Evolutionary conservation across 1,140 invertebrate genomes (phyloP), one percentile per base, ranked within the genome.

Genomic region (Macrostomum lignano): DNA sequence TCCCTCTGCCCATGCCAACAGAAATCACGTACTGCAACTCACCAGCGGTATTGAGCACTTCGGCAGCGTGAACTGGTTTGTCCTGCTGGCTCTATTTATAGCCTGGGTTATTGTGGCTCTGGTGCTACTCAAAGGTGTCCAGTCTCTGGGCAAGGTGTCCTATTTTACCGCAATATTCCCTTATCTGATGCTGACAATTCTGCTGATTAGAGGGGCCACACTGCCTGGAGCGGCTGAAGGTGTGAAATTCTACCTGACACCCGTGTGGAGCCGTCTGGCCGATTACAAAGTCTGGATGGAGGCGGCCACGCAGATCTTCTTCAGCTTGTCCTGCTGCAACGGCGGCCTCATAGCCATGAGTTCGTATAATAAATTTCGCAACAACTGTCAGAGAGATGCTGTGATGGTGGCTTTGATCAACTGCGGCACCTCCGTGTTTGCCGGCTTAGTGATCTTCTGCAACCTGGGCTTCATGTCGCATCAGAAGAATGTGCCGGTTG

Each of bases 291-390:
- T 88, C 1, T 88, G 79, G 79, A 73, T 84, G 2, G 79, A 86
- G 56, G 84, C 86, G 4, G 84, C 84, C 9, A 88, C 81, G 0
- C 84, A 93, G 63, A 78, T 93, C 5, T 94, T 94, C 59, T 94
- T 91, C 58, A 93, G 82, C 0, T 55, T 94, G 20, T 84, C 84
- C 20, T 82, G 82, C 4, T 84, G 84, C 21, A 93, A 93, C 54
- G 86, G 84, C 11, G 82, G 88, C 9, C 65, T 94, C 0, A 57
- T 93, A 38, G 84, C 84, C 9, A 91, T 84, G 49, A 77, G 82
- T 7, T 86, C 77, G 11, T 94, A 93, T 52, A 93, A 91, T 7
- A 30, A 30, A 24, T 24, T 24, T 24, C n/a, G 23, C n/a, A 24
- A 24, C n/a, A 24, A 24, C n/a, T 24, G 23, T 29, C 39, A 29